Base-by-base conservation (phyloP, 2,113 vertebrate genomes). In the Cygnus atratus region DNA sequence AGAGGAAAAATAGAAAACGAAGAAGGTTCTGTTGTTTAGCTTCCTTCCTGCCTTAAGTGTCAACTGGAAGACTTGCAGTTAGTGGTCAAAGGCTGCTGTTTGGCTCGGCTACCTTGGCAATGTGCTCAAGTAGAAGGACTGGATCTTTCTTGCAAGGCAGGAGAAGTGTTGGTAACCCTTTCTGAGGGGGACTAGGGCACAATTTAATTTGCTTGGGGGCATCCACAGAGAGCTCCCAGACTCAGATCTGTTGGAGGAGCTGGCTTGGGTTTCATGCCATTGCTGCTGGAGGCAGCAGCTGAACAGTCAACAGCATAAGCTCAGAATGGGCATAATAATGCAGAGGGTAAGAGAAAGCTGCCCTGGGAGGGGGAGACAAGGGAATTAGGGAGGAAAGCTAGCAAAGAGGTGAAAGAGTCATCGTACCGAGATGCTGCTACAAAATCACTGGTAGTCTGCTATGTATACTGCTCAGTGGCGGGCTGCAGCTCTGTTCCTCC, bases 191-290 rank as follows among this genome's bases (percentile, higher is more conserved):
- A 3, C 31, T 77, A 28, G 16, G 10, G 5, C 29, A n/a, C 26
- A 13, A n/a, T 50, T 89, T 57, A 65, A 19, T 28, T 74, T 88
- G 54, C 24, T n/a, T 63, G 35, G 15, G 6, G 14, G 1, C 37
- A 68, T 46, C 59, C 0, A 0, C 13, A 48, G 20, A 11, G 24
- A 25, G 37, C 9, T 87, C 26, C 29, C 24, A 18, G 19, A 16
- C 21, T 54, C 9, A 1, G 5, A 2, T 21, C 41, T 82, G 63
- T 26, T 28, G 20, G n/a, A 48, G 19, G 0, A 0, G 13, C 29
- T 66, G 39, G 8, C 25, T 92, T 57, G 35, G 18, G 46, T 50
- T 79, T 87, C 20, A 22, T 2, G 2, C 33, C 33, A 4, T 50
- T 72, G 59, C 48, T 63, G 29, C 55, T 54, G 54, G 43, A 43